These are phyloP conservation scores for Graphium colonna DNA, from an alignment of 2,888 invertebrate species.

Conservation along the genomic window DNA sequence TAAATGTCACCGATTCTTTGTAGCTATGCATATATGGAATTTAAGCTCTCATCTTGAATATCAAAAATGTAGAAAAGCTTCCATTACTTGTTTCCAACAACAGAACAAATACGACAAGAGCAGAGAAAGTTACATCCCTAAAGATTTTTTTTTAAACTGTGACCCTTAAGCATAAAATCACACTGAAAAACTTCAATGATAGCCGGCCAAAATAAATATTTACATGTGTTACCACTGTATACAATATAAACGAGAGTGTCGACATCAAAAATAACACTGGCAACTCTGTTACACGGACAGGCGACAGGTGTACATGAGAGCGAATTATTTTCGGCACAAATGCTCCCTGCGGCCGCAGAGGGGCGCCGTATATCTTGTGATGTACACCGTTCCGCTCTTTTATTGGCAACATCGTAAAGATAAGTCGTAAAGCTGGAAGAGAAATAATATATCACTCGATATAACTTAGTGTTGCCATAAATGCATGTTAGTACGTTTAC, in stretches of 20 bases:
- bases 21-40: too few relatives aligned
- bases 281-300: neutral
- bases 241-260: neutral
- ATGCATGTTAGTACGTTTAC: neutral
- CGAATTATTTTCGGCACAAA: neutral
- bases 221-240: neutral
- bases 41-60: too few relatives aligned
- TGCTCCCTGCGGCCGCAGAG: neutral
- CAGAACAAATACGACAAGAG: too few relatives aligned
- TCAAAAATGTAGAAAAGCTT: too few relatives aligned
- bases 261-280: neutral
- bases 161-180: too few relatives aligned
- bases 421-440: constrained; percentile 7
- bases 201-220: neutral
- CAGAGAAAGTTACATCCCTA: too few relatives aligned
- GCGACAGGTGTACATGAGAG: neutral
- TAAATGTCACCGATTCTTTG: too few relatives aligned
- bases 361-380: constrained; percentile 1
- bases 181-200: too few relatives aligned
- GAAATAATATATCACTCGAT: neutral
- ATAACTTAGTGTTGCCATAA: neutral
- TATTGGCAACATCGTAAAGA: constrained; percentile 11
- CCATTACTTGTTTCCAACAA: too few relatives aligned
- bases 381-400: constrained; percentile 1
- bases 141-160: too few relatives aligned